Conservation (phyloP, 2,113 vertebrate genomes). For the Notechis scutatus region DNA sequence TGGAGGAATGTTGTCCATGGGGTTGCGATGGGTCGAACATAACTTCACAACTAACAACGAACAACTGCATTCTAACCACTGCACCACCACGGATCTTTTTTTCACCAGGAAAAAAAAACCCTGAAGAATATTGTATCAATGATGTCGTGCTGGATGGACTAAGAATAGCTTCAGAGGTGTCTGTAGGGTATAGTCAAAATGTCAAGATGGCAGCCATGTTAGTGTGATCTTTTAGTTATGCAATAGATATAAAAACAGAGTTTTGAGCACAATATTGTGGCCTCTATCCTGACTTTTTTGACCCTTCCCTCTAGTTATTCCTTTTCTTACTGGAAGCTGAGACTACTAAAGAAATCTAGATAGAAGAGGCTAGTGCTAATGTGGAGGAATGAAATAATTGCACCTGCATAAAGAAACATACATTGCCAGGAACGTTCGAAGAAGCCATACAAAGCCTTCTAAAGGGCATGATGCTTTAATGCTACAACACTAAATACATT, state of each 20-base stretch:
- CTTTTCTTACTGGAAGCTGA: not conserved
- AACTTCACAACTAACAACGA: no score
- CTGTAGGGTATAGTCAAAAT: not conserved
- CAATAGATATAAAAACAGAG: not conserved
- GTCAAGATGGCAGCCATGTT: not conserved
- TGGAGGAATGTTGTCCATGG: no score
- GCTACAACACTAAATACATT: not conserved
- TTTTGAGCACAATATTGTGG: not conserved
- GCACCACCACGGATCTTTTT: not conserved
- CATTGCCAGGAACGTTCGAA: not conserved
- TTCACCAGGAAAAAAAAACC: not conserved
- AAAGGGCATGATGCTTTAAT: not conserved
- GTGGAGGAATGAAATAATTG: not conserved
- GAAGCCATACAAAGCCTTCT: not conserved
- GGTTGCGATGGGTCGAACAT: no score
- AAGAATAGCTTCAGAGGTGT: not conserved
- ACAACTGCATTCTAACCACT: not conserved
- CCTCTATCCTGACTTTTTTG: not conserved
- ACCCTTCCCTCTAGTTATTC: not conserved
- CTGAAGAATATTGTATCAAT: not conserved
- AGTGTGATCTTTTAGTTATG: not conserved
- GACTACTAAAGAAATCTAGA: not conserved
- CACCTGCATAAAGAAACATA: not conserved
- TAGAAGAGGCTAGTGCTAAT: not conserved
- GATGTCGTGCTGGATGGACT: not conserved